phyloP scores from a whole-genome alignment of 2,797 vertebrate species.

The Clarias fuscus region DNA sequence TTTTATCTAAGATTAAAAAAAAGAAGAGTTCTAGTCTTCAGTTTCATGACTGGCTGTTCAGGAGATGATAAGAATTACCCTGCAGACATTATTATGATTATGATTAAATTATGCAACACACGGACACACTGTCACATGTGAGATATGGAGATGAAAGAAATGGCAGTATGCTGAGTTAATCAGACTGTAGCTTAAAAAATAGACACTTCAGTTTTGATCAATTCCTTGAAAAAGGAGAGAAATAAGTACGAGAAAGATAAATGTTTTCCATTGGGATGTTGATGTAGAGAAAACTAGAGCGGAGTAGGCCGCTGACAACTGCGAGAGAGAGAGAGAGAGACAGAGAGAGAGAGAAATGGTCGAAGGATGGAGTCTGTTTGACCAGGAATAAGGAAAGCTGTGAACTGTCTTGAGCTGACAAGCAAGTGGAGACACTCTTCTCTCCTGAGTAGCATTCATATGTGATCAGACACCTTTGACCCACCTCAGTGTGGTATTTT shows the following conservation, averaged over 20 bases:
- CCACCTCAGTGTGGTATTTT: slow-evolving; percentile 1
- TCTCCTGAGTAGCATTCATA: not conserved
- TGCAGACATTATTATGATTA: not conserved
- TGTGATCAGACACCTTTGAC: not conserved
- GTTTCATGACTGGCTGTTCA: not conserved
- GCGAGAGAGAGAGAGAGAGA: not conserved
- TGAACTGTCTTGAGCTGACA: not conserved
- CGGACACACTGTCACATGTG: not conserved
- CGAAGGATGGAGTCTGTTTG: not conserved
- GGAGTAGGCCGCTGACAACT: not conserved
- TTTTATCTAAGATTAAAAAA: slow-evolving; percentile 3
- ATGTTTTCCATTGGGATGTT: not conserved
- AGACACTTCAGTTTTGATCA: slow-evolving; percentile 31
- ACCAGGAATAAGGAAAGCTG: not conserved
- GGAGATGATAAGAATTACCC: not conserved
- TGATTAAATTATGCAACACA: not conserved
- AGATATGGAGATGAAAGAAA: slow-evolving; percentile 16
- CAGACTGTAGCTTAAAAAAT: slow-evolving; percentile 15
- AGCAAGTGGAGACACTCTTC: not conserved
- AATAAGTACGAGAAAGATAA: too few relatives aligned
- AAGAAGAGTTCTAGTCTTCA: not conserved
- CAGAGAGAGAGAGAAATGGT: not conserved
- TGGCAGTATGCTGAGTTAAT: slow-evolving; percentile 11
- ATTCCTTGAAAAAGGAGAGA: slow-evolving; percentile 11
- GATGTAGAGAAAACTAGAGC: not conserved